phyloP scores from a whole-genome alignment of 2,797 vertebrate genomes.

The Darevskia nairensis region DNA sequence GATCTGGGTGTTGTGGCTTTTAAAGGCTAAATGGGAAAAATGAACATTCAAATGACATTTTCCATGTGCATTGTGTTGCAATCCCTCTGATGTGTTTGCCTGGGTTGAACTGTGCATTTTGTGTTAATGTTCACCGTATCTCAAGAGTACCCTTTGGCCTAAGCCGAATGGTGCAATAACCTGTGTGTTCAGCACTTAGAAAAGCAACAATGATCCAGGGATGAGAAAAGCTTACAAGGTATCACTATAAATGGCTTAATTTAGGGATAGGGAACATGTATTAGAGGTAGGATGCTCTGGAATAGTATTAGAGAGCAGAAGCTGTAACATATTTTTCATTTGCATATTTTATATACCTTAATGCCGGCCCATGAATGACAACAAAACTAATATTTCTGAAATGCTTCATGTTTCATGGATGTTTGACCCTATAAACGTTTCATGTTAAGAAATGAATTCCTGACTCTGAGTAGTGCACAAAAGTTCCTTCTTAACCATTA shows the following conservation, averaged over 20 bases:
- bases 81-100: not conserved
- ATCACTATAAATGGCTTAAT: constrained; percentile 5
- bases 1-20: constrained; percentile 14
- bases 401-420: not conserved
- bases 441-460: not conserved
- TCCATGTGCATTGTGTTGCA: constrained; percentile 4
- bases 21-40: constrained; percentile 17
- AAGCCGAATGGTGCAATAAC: not conserved
- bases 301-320: not conserved
- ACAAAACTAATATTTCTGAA: not conserved
- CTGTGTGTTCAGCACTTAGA: not conserved
- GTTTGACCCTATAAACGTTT: not conserved
- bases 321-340: not conserved
- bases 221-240: not conserved
- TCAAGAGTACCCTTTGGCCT: not conserved
- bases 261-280: not conserved
- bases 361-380: not conserved
- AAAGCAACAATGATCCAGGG: not conserved
- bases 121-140: not conserved
- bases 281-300: not conserved
- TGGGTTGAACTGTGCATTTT: not conserved
- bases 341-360: constrained; percentile 1
- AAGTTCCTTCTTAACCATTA: not conserved
- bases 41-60: not conserved
- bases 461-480: not conserved